These are phyloP conservation scores for Tinea semifulvella DNA, from an alignment of 2,888 invertebrate species.

Conservation along the genomic window DNA sequence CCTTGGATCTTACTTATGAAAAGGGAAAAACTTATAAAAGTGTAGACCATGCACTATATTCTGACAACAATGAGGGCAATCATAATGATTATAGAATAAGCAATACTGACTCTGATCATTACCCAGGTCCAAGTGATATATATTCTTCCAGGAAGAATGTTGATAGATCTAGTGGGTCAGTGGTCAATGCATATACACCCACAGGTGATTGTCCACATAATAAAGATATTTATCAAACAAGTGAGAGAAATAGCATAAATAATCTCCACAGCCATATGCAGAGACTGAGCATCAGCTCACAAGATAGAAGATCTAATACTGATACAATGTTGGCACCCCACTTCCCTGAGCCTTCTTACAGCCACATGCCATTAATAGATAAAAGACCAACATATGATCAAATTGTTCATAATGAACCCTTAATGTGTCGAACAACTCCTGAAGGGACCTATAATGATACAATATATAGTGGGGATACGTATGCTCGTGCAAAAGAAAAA, in stretches of 20 bases:
- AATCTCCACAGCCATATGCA: constrained; percentile 44
- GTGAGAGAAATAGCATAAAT: constrained; percentile 34
- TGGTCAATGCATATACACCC: constrained; percentile 36
- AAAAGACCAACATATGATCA: constrained; percentile 43
- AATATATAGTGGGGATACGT: constrained; percentile 45
- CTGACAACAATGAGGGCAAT: constrained; percentile 42
- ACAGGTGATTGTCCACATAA: constrained; percentile 34
- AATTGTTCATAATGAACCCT: constrained; percentile 27
- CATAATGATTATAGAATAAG: constrained; percentile 40
- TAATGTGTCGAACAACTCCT: constrained; percentile 25
- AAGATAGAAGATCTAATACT: constrained; percentile 46
- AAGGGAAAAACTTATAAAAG: constrained; percentile 59
- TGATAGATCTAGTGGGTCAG: constrained; percentile 33
- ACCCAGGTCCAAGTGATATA: constrained; percentile 41
- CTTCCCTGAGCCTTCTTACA: constrained; percentile 41
- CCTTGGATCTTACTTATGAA: constrained; percentile 53
- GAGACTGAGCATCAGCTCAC: constrained; percentile 48
- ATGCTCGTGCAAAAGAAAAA: constrained; percentile 51
- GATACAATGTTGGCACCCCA: constrained; percentile 42
- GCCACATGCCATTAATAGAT: constrained; percentile 36
- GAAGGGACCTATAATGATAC: constrained; percentile 49
- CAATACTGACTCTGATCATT: constrained; percentile 31
- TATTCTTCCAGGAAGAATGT: constrained; percentile 47
- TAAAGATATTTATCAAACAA: constrained; percentile 33
- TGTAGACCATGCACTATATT: constrained; percentile 59